These are phyloP conservation scores for Graptemys geographica DNA, from an alignment of 2,797 vertebrate genomes.

Conservation along the genomic window DNA sequence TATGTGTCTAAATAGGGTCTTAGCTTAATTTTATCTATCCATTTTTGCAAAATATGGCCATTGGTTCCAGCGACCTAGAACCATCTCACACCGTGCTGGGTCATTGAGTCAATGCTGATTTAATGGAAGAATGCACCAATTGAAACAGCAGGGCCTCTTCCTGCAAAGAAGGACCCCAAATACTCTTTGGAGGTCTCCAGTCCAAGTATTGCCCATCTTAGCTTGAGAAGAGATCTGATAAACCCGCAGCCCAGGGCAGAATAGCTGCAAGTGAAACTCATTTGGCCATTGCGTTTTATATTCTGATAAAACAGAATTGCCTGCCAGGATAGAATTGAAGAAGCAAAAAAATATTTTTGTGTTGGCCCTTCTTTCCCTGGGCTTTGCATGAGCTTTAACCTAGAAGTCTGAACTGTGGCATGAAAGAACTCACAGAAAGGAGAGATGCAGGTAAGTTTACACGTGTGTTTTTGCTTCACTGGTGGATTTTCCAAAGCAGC, in stretches of 20 bases:
- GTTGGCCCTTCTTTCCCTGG: neutral
- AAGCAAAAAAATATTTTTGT: neutral
- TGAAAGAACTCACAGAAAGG: neutral
- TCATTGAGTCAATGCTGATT: too few species aligned
- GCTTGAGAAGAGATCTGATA: neutral
- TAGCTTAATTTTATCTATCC: neutral
- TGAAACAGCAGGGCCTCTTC: neutral
- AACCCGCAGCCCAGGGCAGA: neutral
- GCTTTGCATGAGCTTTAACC: neutral
- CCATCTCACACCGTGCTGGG: too few species aligned
- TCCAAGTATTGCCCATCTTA: neutral
- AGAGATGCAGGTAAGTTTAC: constrained; percentile 39
- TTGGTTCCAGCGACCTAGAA: too few species aligned
- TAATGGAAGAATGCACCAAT: neutral
- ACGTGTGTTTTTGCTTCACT: constrained; percentile 19
- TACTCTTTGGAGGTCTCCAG: neutral
- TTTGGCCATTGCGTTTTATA: neutral
- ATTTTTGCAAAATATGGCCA: neutral
- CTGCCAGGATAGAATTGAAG: neutral
- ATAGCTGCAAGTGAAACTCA: neutral
- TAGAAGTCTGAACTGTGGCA: neutral
- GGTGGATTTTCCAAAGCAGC: constrained; percentile 46
- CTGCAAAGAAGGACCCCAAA: neutral
- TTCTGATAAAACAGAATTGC: neutral
- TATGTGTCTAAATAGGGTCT: neutral